Conservation (phyloP, 2,888 invertebrate genomes). For the Anarsia innoxiella region DNA sequence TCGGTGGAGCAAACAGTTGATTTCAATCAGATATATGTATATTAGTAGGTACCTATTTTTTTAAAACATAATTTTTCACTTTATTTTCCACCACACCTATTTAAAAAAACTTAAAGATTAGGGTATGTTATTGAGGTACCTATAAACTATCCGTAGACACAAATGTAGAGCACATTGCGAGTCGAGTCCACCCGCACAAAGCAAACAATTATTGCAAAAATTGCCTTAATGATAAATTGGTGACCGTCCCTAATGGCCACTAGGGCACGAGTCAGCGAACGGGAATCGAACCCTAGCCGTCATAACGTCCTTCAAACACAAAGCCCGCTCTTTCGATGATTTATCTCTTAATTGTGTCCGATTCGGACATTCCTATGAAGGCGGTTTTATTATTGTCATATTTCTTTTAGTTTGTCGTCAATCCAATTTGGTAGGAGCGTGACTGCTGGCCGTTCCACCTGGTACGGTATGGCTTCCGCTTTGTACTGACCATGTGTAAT, state of each 20-base stretch:
- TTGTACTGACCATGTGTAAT: slow-evolving; percentile 10
- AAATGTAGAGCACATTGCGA: slow-evolving; percentile 45
- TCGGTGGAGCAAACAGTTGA: no score
- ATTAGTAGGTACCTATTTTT: no score
- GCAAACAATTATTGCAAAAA: slow-evolving; percentile 73
- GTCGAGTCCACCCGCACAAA: slow-evolving; percentile 31
- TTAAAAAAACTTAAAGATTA: no score
- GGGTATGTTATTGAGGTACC: no score
- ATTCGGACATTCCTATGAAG: slow-evolving; percentile 49
- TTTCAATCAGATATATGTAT: no score
- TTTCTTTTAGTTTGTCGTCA: slow-evolving; percentile 36
- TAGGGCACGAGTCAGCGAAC: slow-evolving; percentile 56
- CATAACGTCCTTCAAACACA: slow-evolving; percentile 69
- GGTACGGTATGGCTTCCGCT: slow-evolving; percentile 15
- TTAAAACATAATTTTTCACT: no score
- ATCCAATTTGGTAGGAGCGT: slow-evolving; percentile 24
- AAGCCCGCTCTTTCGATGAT: slow-evolving; percentile 62
- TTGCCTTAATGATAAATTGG: slow-evolving; percentile 75
- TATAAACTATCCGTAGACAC: no score
- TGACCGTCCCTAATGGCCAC: slow-evolving; percentile 67
- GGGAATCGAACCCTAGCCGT: slow-evolving; percentile 56
- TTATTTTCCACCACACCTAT: no score
- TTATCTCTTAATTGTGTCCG: slow-evolving; percentile 67
- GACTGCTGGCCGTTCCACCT: slow-evolving; percentile 21
- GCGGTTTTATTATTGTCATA: slow-evolving; percentile 49